Conservation (phyloP, 1,140 invertebrate species). For the Oryzaephilus surinamensis region DNA sequence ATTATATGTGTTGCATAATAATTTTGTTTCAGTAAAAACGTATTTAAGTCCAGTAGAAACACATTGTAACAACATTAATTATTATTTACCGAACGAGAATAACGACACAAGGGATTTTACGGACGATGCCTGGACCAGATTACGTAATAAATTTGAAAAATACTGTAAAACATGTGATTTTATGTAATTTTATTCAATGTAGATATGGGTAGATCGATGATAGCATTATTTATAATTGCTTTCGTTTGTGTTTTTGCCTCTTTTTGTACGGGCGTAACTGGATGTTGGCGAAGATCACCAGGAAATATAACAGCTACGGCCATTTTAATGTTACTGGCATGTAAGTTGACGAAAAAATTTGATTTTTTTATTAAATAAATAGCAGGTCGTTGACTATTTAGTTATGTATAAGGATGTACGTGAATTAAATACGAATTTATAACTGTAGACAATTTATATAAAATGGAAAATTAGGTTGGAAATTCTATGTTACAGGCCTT, state of each 20-base stretch:
- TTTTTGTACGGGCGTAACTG: constrained; percentile 83
- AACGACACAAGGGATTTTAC: constrained; percentile 69
- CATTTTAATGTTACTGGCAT: constrained; percentile 79
- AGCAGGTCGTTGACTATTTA: too few relatives aligned
- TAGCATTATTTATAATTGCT: constrained; percentile 81
- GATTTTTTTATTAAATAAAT: too few relatives aligned
- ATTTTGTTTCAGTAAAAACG: constrained; percentile 64
- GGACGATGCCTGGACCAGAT: constrained; percentile 74
- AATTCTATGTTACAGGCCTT: constrained; percentile 58
- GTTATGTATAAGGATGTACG: too few relatives aligned
- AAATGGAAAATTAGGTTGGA: too few relatives aligned
- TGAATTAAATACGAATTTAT: too few relatives aligned
- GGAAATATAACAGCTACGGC: constrained; percentile 89
- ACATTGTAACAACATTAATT: constrained; percentile 89
- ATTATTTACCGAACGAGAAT: constrained; percentile 79
- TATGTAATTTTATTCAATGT: constrained; percentile 32
- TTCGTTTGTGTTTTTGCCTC: constrained; percentile 84
- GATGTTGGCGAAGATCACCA: constrained; percentile 85
- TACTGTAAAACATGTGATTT: constrained; percentile 14
- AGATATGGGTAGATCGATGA: constrained; percentile 87
- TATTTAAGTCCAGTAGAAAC: constrained; percentile 90
- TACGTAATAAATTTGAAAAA: too few relatives aligned
- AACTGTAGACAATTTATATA: too few relatives aligned
- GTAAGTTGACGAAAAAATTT: too few relatives aligned
- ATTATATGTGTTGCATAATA: constrained; percentile 5